A percentile compares a stretch with the other conserved stretches of the same genome.
Conservation (phyloP, 2,113 vertebrate genomes). For the Pygoscelis adeliae region DNA sequence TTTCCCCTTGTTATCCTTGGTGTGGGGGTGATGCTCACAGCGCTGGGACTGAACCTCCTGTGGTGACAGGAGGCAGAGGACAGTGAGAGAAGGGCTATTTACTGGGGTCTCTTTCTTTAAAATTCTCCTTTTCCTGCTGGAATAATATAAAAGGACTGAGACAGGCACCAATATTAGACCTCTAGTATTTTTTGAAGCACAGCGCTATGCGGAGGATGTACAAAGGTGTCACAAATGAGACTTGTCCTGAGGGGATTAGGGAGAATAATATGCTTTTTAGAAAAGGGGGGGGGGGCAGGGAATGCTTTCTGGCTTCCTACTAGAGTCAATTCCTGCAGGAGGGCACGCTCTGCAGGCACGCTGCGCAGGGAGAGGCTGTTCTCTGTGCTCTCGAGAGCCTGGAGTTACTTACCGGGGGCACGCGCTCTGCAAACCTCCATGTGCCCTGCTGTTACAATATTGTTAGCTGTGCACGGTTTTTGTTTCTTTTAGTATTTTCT, state of each 20-base stretch:
- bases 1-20: rapidly evolving
- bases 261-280: neutral
- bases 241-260: neutral
- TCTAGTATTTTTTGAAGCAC: neutral
- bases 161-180: rapidly evolving
- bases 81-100: neutral
- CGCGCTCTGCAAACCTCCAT: rapidly evolving
- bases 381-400: neutral
- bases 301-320: neutral
- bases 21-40: neutral
- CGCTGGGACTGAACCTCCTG: too few relatives aligned
- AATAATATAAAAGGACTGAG: neutral
- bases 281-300: neutral
- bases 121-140: neutral
- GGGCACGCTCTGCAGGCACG: neutral
- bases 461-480: neutral
- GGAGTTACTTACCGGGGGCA: neutral
- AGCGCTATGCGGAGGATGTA: rapidly evolving
- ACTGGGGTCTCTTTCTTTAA: neutral
- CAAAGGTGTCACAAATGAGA: neutral
- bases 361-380: neutral
- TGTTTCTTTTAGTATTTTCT: neutral
- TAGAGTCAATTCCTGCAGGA: neutral
- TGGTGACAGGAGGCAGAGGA: neutral
- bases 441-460: rapidly evolving